phyloP scores from a whole-genome alignment of 2,113 vertebrate genomes.

The Tympanuchus pallidicinctus region DNA sequence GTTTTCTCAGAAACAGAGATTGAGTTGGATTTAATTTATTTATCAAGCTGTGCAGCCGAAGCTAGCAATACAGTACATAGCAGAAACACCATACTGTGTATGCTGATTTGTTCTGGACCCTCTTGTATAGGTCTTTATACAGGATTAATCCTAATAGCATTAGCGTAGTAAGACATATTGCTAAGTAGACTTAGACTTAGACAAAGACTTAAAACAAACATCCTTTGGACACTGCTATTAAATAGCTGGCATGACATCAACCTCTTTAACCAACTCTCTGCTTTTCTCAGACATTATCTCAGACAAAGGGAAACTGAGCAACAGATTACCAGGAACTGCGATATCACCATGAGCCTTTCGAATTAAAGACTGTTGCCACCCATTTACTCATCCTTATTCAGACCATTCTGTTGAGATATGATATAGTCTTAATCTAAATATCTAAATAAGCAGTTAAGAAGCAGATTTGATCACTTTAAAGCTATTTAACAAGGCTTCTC shows the following conservation, averaged over 20 bases:
- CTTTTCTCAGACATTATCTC: conserved; percentile 13
- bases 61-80: not conserved
- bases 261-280: not conserved
- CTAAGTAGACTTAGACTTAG: conserved; percentile 49
- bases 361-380: conserved; percentile 6
- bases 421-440: not conserved
- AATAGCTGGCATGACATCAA: conserved; percentile 35
- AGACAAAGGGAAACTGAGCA: conserved; percentile 27
- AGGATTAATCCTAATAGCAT: conserved; percentile 65
- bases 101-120: conserved; percentile 49
- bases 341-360: not conserved
- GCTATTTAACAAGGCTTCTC: not conserved
- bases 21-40: conserved; percentile 23
- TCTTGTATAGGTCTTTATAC: conserved; percentile 42
- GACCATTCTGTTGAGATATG: accelerated
- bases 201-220: conserved; percentile 63
- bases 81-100: not conserved
- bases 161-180: conserved; percentile 47
- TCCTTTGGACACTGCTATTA: conserved; percentile 30
- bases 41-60: conserved; percentile 8
- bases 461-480: not conserved
- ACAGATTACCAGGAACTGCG: not conserved
- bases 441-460: not conserved
- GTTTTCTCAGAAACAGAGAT: not conserved
- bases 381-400: not conserved